Evolutionary conservation across 2,797 vertebrate genomes (phyloP), one percentile per base, ranked within the genome.

Genomic region (Oryzias sinensis): DNA sequence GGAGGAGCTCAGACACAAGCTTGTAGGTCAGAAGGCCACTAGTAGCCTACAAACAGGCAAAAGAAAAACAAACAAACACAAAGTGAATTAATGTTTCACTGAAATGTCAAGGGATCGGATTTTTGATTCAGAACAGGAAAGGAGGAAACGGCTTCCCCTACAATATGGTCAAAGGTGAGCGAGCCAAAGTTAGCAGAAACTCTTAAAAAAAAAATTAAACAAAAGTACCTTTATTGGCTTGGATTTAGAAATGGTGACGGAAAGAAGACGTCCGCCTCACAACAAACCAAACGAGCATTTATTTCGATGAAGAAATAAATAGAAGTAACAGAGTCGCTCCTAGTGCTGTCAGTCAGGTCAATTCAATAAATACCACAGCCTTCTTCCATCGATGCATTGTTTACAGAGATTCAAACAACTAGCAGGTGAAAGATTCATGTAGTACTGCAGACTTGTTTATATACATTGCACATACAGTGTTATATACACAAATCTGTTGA

Each of bases 1-100:
- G 68, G 56, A 70, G 63, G 25, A 56, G 68, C 43, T 71, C 71
- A 68, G 70, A 81, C 72, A 68, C 72, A 13, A 77, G 72, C 53
- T n/a, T 49, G 77, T 81, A 72, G 78, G 81, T 88, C 64, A 44
- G 63, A 86, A 89, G 86, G 86, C 87, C 85, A 87, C 84, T 60
- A 72, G 63, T 71, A 14, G 13, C 71, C 74, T 81, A 65, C 43
- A 60, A 68, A 54, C 68, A 64, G 72, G 72, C 75, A 85, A 71
- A 37, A 80, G 68, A 74, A 54, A 65, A 65, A 82, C 80, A 83
- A 83, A 81, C 75, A 68, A 71, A 79, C 72, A 74, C 78, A 72
- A 76, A 54, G 74, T 61, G 41, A 73, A 65, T 55, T 40, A 68
- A 81, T 55, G 59, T 57, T 65, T 62, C 61, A 54, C 44, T 62